These are phyloP conservation scores for Macquaria australasica DNA, from an alignment of 2,113 vertebrate genomes.

Conservation along the genomic window DNA sequence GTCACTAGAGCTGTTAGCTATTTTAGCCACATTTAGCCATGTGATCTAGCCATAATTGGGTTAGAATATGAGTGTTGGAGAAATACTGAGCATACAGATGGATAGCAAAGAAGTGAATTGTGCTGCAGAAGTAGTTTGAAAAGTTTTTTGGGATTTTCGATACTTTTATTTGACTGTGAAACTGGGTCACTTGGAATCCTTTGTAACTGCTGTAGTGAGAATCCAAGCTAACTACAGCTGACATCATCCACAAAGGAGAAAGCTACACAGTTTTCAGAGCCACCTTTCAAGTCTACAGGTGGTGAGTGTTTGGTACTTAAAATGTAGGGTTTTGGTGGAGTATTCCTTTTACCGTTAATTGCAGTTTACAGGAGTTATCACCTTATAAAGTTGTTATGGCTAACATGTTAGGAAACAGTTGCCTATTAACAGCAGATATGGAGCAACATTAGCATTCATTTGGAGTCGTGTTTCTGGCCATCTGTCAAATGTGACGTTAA, in stretches of 20 bases:
- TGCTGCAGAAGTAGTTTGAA: slow-evolving; percentile 4
- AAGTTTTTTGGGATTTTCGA: slow-evolving; percentile 16
- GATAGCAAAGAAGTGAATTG: neutral
- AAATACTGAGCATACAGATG: neutral
- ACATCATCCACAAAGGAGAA: neutral
- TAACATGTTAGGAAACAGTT: neutral
- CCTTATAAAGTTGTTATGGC: neutral
- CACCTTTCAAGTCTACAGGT: slow-evolving; percentile 14
- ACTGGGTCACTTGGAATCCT: slow-evolving; percentile 20
- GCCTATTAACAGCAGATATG: neutral
- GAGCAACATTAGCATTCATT: too few species aligned
- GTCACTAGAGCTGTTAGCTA: neutral
- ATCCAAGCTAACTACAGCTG: slow-evolving; percentile 8
- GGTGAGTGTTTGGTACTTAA: neutral
- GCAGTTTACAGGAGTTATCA: neutral
- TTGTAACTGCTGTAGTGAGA: neutral
- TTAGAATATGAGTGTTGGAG: neutral
- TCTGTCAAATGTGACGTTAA: too few species aligned
- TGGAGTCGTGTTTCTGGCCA: too few species aligned
- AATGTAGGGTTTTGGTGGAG: neutral
- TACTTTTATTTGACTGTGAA: slow-evolving; percentile 24
- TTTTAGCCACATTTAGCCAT: neutral
- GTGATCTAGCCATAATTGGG: neutral
- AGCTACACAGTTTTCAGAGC: neutral
- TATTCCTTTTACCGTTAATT: neutral